A percentile compares a stretch with the other conserved stretches of the same genome.
Evolutionary conservation across 1,140 invertebrate species (phyloP).

Genomic region (Pseudomyrmex gracilis): DNA sequence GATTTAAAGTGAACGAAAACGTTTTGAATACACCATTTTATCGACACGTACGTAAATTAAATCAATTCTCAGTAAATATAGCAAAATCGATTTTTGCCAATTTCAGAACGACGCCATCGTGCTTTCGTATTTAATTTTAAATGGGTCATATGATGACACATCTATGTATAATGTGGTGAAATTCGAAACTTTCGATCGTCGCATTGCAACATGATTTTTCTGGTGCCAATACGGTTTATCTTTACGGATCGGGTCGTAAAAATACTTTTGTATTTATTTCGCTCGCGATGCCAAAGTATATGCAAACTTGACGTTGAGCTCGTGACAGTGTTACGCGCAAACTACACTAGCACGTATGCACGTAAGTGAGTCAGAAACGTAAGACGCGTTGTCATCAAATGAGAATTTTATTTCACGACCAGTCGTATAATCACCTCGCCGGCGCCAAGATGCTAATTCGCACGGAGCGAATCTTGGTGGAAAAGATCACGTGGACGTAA

Average conservation of each 20-base stretch:
- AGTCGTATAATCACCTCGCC: neutral
- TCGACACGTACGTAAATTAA: no score
- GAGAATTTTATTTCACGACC: neutral
- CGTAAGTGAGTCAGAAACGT: no score
- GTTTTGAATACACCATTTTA: no score
- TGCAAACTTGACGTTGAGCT: no score
- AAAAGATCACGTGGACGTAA: neutral
- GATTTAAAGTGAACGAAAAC: no score
- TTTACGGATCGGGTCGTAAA: constrained; percentile 69
- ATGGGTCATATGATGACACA: neutral
- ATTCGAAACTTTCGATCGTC: constrained; percentile 12
- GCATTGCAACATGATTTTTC: constrained; percentile 64
- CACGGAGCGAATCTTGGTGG: neutral
- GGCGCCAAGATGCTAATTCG: constrained; percentile 2
- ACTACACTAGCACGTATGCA: neutral
- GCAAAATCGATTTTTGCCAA: no score
- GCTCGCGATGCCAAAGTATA: constrained; percentile 62
- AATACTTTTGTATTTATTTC: constrained; percentile 76
- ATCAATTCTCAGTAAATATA: no score
- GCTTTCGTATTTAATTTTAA: constrained; percentile 10
- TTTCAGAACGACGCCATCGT: neutral
- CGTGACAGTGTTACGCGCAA: neutral
- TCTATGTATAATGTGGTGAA: neutral
- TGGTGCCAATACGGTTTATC: constrained; percentile 53
- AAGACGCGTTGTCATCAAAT: neutral